Percentiles rank a stretch among this genome's conserved stretches.
Evolutionary conservation across 2,113 vertebrate species (phyloP).

Genomic region (Tor tambroides): DNA sequence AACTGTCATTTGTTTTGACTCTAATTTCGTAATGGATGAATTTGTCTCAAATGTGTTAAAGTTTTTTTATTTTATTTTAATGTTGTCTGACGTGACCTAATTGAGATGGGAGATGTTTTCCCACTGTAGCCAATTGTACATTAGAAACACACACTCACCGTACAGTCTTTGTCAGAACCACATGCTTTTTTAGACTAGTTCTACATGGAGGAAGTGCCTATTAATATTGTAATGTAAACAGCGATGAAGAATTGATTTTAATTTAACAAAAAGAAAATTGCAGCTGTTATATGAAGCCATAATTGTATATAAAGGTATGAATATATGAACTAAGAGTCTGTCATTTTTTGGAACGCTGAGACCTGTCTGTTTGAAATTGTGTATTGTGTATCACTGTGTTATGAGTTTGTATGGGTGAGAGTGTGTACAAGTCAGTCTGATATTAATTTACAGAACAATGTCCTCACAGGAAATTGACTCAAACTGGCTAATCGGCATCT

Average conservation of each 20-base stretch:
- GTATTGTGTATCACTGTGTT: background rate
- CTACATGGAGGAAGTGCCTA: slow-evolving; percentile 82
- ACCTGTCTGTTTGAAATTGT: slow-evolving; percentile 28
- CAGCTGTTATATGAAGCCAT: slow-evolving; percentile 88
- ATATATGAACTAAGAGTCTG: background rate
- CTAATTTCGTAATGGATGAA: background rate
- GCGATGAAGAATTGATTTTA: slow-evolving; percentile 55
- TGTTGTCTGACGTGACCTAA: background rate
- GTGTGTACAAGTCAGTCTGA: background rate
- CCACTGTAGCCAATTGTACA: slow-evolving; percentile 1
- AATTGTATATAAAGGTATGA: slow-evolving; percentile 83
- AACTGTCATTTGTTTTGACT: background rate
- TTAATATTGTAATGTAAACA: slow-evolving; percentile 70
- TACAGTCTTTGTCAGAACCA: slow-evolving; percentile 26
- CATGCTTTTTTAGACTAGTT: slow-evolving; percentile 64
- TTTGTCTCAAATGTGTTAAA: slow-evolving; percentile 19
- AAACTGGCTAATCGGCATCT: background rate
- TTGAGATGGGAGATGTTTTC: background rate
- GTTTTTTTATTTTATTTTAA: background rate
- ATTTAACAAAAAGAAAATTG: slow-evolving; percentile 80
- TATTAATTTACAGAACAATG: background rate
- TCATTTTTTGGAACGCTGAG: slow-evolving; percentile 21
- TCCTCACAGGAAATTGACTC: background rate
- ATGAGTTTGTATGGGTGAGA: background rate
- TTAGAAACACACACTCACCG: background rate